Evolutionary conservation across 2,797 vertebrate genomes (phyloP).

Genomic region (Oophaga sylvatica): DNA sequence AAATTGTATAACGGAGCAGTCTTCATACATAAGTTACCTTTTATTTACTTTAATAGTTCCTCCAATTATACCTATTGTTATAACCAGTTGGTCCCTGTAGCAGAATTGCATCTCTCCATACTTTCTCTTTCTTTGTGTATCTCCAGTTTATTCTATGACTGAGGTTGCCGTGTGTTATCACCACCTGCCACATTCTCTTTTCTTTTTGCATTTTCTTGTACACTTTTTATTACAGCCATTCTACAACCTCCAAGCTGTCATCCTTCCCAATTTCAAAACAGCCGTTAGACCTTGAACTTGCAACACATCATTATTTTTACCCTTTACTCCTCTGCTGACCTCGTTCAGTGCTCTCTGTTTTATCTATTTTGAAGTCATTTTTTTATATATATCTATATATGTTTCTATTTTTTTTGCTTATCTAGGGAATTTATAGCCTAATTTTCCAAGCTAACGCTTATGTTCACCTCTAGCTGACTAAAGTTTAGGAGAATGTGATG

Average conservation of each 20-base stretch:
- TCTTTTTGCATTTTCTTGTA: neutral
- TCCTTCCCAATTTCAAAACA: neutral
- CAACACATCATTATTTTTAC: conserved; percentile 4
- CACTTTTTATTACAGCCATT: neutral
- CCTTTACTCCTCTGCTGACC: neutral
- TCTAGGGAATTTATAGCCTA: neutral
- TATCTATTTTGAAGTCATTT: neutral
- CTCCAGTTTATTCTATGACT: neutral
- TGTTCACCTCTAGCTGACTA: neutral
- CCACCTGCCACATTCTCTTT: neutral
- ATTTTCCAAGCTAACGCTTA: neutral
- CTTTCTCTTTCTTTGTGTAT: neutral
- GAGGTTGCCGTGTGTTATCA: neutral
- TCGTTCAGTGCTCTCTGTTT: neutral
- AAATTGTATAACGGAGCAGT: neutral
- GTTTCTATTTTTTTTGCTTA: neutral
- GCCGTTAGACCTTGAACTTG: neutral
- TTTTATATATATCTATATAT: neutral
- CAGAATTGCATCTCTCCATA: neutral
- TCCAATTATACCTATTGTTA: neutral
- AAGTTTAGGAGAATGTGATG: neutral
- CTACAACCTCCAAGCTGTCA: neutral
- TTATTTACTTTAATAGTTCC: neutral
- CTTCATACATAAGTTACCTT: neutral
- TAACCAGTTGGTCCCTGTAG: too few relatives aligned